Conservation (phyloP, 2,113 vertebrate genomes). For the Plecturocebus donacophilus region DNA sequence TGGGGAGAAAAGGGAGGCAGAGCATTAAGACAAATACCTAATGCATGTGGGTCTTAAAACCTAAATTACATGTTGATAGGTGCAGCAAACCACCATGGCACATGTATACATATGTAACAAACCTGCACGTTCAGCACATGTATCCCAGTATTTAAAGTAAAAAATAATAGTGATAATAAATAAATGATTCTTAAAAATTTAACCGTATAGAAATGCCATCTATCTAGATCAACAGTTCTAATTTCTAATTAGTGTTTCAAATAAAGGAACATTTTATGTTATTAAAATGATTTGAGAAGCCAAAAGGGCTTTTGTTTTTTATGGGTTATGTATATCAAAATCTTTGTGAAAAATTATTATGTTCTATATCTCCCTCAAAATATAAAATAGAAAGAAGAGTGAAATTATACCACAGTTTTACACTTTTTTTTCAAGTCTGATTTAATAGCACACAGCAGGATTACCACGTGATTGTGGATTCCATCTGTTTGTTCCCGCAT, state of each 20-base stretch:
- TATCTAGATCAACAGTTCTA: not conserved
- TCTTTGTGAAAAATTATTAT: not conserved
- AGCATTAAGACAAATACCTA: too few species aligned
- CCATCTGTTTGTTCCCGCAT: not conserved
- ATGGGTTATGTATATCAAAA: not conserved
- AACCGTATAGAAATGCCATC: not conserved
- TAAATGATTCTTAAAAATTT: not conserved
- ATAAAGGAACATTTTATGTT: not conserved
- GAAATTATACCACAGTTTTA: not conserved
- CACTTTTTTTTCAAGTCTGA: not conserved
- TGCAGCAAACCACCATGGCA: too few species aligned
- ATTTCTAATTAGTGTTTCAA: not conserved
- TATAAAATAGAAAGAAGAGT: not conserved
- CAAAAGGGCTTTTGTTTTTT: not conserved
- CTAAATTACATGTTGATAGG: too few species aligned
- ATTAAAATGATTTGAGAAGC: not conserved
- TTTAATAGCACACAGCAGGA: not conserved
- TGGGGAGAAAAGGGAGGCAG: too few species aligned
- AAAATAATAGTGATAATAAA: too few species aligned
- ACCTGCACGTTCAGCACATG: too few species aligned
- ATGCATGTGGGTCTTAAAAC: too few species aligned
- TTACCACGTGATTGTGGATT: not conserved
- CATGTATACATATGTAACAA: too few species aligned
- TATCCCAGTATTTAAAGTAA: too few species aligned
- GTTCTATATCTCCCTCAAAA: accelerated